These are phyloP conservation scores for Vanessa atalanta DNA, from an alignment of 1,140 invertebrate species.

Conservation along the genomic window DNA sequence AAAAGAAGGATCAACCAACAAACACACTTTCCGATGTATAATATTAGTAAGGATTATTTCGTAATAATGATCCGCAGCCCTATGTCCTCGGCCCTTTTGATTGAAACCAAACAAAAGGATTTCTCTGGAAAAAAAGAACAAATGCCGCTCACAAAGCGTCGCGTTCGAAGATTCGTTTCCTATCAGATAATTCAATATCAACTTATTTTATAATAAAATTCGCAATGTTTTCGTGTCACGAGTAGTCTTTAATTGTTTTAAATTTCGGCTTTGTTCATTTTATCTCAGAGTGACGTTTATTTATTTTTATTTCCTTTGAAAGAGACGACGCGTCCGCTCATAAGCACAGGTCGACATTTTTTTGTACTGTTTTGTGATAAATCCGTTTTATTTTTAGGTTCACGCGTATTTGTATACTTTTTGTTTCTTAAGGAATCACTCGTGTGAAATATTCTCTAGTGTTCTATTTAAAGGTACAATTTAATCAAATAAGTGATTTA, in stretches of 20 bases:
- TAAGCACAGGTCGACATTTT: background rate
- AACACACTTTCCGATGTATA: no score
- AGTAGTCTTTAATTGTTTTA: slow-evolving; percentile 20
- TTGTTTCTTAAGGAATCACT: background rate
- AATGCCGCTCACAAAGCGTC: slow-evolving; percentile 57
- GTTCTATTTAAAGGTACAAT: no score
- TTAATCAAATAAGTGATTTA: no score
- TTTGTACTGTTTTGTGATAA: background rate
- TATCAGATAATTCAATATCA: slow-evolving; percentile 59
- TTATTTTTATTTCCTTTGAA: background rate
- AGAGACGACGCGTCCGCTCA: background rate
- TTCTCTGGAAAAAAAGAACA: slow-evolving; percentile 58
- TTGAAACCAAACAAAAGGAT: slow-evolving; percentile 67
- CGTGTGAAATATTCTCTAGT: no score
- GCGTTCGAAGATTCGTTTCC: slow-evolving; percentile 53
- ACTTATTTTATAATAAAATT: slow-evolving; percentile 52
- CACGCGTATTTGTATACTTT: background rate
- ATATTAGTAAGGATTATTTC: background rate
- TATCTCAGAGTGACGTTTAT: background rate
- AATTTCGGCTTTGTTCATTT: background rate
- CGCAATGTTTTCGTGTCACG: slow-evolving; percentile 51
- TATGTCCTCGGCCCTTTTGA: slow-evolving; percentile 45
- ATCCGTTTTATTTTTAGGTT: slow-evolving; percentile 1
- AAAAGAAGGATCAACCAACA: no score
- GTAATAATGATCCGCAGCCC: slow-evolving; percentile 30